Percentiles rank a stretch among this genome's conserved stretches.
These are phyloP conservation scores for Oncorhynchus nerka DNA, from an alignment of 2,113 vertebrate species.

Conservation along the genomic window DNA sequence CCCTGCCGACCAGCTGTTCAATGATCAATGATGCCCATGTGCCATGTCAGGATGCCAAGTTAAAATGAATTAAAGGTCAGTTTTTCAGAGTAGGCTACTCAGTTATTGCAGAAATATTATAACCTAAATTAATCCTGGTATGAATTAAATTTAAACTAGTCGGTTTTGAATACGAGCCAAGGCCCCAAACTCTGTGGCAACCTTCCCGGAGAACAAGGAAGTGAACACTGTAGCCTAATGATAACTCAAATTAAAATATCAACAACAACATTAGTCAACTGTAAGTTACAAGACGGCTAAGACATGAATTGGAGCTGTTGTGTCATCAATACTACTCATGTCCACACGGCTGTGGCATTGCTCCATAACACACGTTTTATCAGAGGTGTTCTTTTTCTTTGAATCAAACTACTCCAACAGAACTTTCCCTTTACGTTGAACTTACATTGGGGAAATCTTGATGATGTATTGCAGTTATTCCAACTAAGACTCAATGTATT, in stretches of 20 bases:
- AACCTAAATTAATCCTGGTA: neutral
- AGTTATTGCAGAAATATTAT: too few relatives aligned
- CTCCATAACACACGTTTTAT: conserved; percentile 7
- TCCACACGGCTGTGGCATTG: conserved; percentile 60
- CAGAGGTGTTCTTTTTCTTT: neutral
- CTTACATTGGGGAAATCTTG: neutral
- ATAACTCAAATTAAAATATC: too few relatives aligned
- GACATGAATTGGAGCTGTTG: neutral
- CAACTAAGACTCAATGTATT: too few relatives aligned
- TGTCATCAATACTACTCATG: neutral
- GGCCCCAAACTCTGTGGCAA: too few relatives aligned
- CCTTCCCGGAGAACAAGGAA: too few relatives aligned
- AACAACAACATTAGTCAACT: too few relatives aligned
- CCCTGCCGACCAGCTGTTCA: neutral
- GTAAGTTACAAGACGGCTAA: too few relatives aligned
- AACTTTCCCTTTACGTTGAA: neutral
- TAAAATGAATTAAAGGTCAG: neutral
- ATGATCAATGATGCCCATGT: neutral
- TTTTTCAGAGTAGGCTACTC: neutral
- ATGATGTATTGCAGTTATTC: neutral
- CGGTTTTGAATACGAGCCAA: too few relatives aligned
- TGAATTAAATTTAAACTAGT: neutral
- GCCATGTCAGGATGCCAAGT: neutral
- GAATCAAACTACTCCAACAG: neutral
- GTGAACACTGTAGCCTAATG: too few relatives aligned